phyloP scores from a whole-genome alignment of 1,140 invertebrate genomes.

The Brachionus manjavacas region DNA sequence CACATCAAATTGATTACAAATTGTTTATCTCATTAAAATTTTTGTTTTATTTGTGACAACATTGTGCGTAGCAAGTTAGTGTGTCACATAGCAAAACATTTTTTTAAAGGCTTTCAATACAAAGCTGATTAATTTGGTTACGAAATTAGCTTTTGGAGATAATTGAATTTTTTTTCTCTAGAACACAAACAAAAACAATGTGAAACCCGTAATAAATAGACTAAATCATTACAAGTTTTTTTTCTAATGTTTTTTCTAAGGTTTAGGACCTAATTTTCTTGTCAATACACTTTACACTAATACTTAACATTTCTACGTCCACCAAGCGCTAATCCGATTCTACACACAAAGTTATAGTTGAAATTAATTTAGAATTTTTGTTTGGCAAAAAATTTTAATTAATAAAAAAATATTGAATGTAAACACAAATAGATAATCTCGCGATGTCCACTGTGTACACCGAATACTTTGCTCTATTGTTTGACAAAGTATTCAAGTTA shows the following conservation, averaged over 20 bases:
- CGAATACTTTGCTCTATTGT: background rate
- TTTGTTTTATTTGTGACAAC: conserved; percentile 12
- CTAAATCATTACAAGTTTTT: conserved; percentile 10
- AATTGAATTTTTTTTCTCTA: background rate
- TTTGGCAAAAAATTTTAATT: background rate
- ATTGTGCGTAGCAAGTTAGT: background rate
- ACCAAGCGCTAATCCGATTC: conserved; percentile 1
- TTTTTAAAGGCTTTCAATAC: background rate
- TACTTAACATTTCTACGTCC: background rate
- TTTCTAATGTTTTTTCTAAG: background rate
- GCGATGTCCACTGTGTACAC: background rate
- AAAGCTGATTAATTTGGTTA: conserved; percentile 22
- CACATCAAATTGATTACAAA: conserved; percentile 5
- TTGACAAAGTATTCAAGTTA: background rate
- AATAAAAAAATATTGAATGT: conserved; percentile 10
- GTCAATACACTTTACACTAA: conserved; percentile 33
- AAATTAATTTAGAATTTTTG: background rate
- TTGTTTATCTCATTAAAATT: conserved; percentile 30
- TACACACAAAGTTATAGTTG: conserved; percentile 11
- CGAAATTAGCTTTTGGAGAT: background rate
- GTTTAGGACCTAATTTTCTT: conserved; percentile 8
- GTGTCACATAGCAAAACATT: background rate
- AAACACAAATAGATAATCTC: conserved; percentile 38
- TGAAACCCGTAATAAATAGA: background rate
- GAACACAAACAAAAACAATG: background rate